Conservation (phyloP, 2,888 invertebrate species). For the Ferdinandea cuprea region DNA sequence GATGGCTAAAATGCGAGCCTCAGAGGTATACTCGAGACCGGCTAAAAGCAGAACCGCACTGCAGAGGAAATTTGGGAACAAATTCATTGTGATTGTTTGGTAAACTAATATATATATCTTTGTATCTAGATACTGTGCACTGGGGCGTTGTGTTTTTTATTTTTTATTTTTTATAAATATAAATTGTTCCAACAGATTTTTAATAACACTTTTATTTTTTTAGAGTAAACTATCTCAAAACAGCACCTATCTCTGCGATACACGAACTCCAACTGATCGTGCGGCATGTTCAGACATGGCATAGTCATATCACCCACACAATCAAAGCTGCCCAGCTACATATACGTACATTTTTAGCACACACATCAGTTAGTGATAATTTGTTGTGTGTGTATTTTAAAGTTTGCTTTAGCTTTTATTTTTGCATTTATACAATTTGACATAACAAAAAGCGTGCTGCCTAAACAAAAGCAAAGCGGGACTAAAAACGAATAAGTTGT, state of each 20-base stretch:
- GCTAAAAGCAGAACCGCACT: constrained; percentile 34
- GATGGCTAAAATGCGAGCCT: constrained; percentile 81
- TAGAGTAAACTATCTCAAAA: constrained; percentile 19
- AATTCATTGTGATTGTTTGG: constrained; percentile 44
- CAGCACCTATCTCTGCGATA: constrained; percentile 69
- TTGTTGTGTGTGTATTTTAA: constrained; percentile 13
- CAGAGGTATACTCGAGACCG: constrained; percentile 19
- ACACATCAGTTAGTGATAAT: too few relatives aligned
- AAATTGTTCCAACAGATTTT: not conserved
- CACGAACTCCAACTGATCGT: constrained; percentile 70
- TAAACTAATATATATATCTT: too few relatives aligned
- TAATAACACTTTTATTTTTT: constrained; percentile 5
- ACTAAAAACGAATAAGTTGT: not conserved
- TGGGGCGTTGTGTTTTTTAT: constrained; percentile 13
- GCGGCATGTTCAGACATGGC: constrained; percentile 35
- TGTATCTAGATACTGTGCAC: constrained; percentile 70
- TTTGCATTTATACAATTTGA: constrained; percentile 15
- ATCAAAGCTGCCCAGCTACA: constrained; percentile 3
- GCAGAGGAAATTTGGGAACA: constrained; percentile 42
- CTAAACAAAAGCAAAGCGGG: constrained; percentile 41
- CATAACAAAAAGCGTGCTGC: constrained; percentile 19
- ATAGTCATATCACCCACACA: constrained; percentile 53
- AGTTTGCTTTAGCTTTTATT: constrained; percentile 39
- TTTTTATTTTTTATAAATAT: constrained; percentile 31
- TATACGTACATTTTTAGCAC: not conserved